Percentiles rank a stretch among this genome's conserved stretches.
Evolutionary conservation across 1,140 invertebrate genomes (phyloP).

Genomic region (Macrotrachela quadricornifera): DNA sequence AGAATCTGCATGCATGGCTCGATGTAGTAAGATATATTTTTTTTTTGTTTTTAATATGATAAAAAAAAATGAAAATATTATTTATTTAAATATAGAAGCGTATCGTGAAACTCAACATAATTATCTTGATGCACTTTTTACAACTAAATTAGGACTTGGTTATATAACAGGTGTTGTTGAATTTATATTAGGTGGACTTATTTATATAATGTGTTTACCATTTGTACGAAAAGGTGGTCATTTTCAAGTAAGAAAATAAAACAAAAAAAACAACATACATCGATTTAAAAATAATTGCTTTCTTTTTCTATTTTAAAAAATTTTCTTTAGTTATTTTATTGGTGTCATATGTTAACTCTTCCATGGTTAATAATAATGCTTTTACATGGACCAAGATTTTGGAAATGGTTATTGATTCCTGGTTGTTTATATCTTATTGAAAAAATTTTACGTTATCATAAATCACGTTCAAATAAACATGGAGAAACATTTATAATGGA

Average conservation of each 20-base stretch:
- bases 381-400: constrained; percentile 72
- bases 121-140: constrained; percentile 39
- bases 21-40: no score
- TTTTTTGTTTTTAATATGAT: no score
- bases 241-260: constrained; percentile 68
- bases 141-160: constrained; percentile 47
- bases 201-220: constrained; percentile 61
- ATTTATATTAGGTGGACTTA: constrained; percentile 46
- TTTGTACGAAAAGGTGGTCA: constrained; percentile 66
- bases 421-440: constrained; percentile 58
- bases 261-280: no score
- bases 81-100: no score
- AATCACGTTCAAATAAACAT: constrained; percentile 15
- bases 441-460: constrained; percentile 36
- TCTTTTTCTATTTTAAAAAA: no score
- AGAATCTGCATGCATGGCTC: no score
- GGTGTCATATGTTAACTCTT: constrained; percentile 71
- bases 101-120: no score
- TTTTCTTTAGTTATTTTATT: constrained; percentile 59
- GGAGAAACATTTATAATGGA: constrained; percentile 46
- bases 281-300: no score
- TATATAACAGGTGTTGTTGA: constrained; percentile 51
- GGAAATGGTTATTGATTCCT: constrained; percentile 77
- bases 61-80: no score
- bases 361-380: constrained; percentile 65